These are phyloP conservation scores for Alosa alosa DNA, from an alignment of 2,113 vertebrate genomes.

Conservation along the genomic window DNA sequence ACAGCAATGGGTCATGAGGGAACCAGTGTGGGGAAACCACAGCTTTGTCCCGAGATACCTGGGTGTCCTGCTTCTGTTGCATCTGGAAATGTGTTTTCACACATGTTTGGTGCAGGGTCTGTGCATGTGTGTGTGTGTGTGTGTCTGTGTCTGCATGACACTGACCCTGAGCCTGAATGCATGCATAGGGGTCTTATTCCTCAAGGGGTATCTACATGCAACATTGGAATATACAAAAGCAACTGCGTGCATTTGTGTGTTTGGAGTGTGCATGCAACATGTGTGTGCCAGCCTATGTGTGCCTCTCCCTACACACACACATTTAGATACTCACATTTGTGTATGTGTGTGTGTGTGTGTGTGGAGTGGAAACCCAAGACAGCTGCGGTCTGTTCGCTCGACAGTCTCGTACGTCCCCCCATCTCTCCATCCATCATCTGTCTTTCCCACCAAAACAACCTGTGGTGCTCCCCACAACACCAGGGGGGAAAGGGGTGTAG, in stretches of 20 bases:
- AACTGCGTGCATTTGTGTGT: not conserved
- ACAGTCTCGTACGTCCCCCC: not conserved
- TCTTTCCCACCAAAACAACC: slow-evolving; percentile 8
- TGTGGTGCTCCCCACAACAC: not conserved
- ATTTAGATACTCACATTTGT: not conserved
- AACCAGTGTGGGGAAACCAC: not conserved
- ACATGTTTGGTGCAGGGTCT: not conserved
- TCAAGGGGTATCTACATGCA: not conserved
- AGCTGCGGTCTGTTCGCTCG: not conserved
- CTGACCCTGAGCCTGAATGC: not conserved
- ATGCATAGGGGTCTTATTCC: not conserved
- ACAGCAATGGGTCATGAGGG: not conserved
- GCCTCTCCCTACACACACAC: not conserved
- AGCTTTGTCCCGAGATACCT: not conserved
- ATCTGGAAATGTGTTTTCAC: not conserved
- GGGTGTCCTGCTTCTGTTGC: not conserved
- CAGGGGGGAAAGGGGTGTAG: not conserved
- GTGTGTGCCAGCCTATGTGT: not conserved
- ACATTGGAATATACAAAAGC: not conserved
- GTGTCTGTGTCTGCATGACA: not conserved
- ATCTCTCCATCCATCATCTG: not conserved
- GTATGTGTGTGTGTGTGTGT: not conserved
- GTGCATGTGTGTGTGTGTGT: not conserved
- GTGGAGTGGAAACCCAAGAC: slow-evolving; percentile 6
- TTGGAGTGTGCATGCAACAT: slow-evolving; percentile 2